Conservation (phyloP, 2,113 vertebrate species). For the Ochotona princeps region DNA sequence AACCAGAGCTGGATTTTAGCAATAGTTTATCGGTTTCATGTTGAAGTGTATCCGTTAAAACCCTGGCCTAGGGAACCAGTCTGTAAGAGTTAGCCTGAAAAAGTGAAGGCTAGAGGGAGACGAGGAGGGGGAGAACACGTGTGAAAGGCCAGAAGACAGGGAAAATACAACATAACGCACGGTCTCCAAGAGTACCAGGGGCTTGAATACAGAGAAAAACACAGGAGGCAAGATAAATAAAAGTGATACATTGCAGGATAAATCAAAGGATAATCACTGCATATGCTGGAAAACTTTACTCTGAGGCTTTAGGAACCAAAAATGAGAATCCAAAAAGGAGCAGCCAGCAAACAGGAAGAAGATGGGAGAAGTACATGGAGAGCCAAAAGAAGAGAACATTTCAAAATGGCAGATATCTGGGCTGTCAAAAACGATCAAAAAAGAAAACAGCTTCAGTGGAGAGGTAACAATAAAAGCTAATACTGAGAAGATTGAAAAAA, state of each 20-base stretch:
- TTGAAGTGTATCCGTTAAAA: neutral
- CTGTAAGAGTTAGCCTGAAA: neutral
- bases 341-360: neutral
- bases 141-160: neutral
- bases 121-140: neutral
- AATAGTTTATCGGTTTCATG: neutral
- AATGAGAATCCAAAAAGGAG: neutral
- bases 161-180: neutral
- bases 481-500: neutral
- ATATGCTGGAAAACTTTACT: neutral
- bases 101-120: neutral
- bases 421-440: neutral
- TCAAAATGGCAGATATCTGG: neutral
- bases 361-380: neutral
- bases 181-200: neutral
- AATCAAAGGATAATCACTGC: neutral
- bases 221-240: neutral
- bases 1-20: neutral
- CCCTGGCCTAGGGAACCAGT: neutral
- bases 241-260: neutral
- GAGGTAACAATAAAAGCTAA: neutral
- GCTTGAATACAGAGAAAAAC: neutral
- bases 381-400: neutral
- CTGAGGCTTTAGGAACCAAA: neutral
- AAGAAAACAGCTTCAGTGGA: neutral